Base-by-base conservation (phyloP, 2,888 invertebrate species). In the Heliconius ethilla region DNA sequence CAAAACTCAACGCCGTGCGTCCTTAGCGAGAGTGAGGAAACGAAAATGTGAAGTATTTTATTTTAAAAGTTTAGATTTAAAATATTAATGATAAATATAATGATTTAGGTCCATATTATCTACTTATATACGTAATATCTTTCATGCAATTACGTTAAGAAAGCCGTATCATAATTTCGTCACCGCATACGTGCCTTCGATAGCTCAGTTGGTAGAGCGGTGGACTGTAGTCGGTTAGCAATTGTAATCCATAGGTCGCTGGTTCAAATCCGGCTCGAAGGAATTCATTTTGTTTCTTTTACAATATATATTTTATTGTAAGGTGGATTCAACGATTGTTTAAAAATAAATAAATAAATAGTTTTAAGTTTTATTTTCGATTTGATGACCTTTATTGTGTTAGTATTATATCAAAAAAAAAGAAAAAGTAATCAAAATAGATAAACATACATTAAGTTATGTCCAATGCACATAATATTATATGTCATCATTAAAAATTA, bases 121-220 rank as follows among this genome's bases (percentile, higher is more conserved):
- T 10, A 11, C 0, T 15, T 18, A 66, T 33, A 66, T 18, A 67
- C n/a, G 13, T 66, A n/a, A 63, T 73, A 75, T 69, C 15, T 59
- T 15, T 63, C 2, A 9, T 15, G 15, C 29, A 29, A 27, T 73
- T n/a, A 29, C 27, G 27, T 55, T 59, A 69, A 29, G 37, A 29
- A 27, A 65, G 6, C 7, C n/a, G n/a, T 55, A 67, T 29, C 25
- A 69, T 25, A 78, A 81, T 81, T 82, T 82, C 73, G 29, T 6
- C 0, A 0, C 0, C 0, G 0, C 0, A 3, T 3, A 6, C 25
- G 81, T 80, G 51, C 94, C 94, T 95, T 95, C 94, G 94, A 95
- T 95, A 95, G 94, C 94, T 95, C 94, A 95, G 94, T 94, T 95
- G 94, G 94, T 95, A 94, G 94, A 95, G 94, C 94, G 94, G 94